phyloP scores from a whole-genome alignment of 2,113 vertebrate species.

The Spea bombifrons region DNA sequence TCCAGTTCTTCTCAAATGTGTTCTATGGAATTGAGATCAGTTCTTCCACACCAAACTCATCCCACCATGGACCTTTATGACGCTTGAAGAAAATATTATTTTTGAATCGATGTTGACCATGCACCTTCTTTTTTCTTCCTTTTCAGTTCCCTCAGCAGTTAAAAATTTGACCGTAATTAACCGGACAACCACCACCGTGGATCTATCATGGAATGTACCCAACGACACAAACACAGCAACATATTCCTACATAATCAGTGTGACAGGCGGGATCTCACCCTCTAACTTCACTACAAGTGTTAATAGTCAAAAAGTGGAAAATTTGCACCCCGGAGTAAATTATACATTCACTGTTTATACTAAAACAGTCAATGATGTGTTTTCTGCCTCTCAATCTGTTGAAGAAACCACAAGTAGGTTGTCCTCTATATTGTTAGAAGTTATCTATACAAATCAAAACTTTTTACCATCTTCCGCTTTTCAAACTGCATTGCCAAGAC shows the following conservation, averaged over 20 bases:
- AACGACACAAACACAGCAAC: not conserved
- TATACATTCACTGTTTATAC: conserved; percentile 17
- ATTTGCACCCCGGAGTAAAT: not conserved
- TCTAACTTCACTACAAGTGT: not conserved
- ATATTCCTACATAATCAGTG: not conserved
- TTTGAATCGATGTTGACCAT: not conserved
- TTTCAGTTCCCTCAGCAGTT: conserved; percentile 30
- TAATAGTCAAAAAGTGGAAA: not conserved
- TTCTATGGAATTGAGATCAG: no score
- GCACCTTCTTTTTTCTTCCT: not conserved
- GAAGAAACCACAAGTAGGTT: conserved; percentile 32
- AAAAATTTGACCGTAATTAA: fast-evolving
- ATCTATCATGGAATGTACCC: not conserved
- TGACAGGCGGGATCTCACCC: not conserved
- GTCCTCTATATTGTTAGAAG: not conserved
- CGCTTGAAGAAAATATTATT: no score
- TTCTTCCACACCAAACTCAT: no score
- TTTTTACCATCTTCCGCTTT: no score
- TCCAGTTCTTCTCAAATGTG: no score
- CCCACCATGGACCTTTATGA: no score
- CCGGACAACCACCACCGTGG: conserved; percentile 20
- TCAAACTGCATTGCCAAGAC: no score
- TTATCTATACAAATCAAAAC: not conserved
- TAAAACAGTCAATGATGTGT: not conserved
- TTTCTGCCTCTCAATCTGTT: not conserved